Evolutionary conservation across 2,797 vertebrate genomes (phyloP).

Genomic region (Helicolenus hilgendorfi): DNA sequence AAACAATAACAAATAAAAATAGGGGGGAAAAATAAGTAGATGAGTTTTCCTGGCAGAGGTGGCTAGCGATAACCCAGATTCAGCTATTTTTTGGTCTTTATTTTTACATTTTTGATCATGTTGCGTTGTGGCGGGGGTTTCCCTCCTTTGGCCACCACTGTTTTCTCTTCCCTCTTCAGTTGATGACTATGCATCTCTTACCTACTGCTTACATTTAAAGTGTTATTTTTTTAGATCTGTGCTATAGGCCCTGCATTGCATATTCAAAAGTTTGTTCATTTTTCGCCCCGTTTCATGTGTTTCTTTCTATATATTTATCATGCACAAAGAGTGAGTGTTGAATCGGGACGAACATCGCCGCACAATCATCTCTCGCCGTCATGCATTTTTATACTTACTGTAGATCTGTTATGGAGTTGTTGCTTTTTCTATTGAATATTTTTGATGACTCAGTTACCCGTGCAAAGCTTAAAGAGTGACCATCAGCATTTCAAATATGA

Average conservation of each 20-base stretch:
- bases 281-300: neutral
- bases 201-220: neutral
- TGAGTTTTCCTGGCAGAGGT: neutral
- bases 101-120: neutral
- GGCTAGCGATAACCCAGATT: too few species aligned
- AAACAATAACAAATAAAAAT: neutral
- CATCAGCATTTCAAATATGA: neutral
- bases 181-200: neutral
- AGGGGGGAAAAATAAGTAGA: neutral
- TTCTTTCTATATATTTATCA: constrained; percentile 3
- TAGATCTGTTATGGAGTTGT: neutral
- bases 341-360: neutral
- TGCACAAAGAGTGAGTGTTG: neutral
- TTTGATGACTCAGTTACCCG: neutral
- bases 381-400: neutral
- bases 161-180: neutral
- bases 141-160: neutral
- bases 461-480: neutral
- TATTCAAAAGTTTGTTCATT: neutral
- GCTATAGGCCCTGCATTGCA: neutral
- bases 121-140: neutral
- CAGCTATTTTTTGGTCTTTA: neutral
- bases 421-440: neutral
- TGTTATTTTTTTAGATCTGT: neutral
- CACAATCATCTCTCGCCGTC: neutral